Evolutionary conservation across 2,797 vertebrate species (phyloP).

Genomic region (Clarias platycephalus): DNA sequence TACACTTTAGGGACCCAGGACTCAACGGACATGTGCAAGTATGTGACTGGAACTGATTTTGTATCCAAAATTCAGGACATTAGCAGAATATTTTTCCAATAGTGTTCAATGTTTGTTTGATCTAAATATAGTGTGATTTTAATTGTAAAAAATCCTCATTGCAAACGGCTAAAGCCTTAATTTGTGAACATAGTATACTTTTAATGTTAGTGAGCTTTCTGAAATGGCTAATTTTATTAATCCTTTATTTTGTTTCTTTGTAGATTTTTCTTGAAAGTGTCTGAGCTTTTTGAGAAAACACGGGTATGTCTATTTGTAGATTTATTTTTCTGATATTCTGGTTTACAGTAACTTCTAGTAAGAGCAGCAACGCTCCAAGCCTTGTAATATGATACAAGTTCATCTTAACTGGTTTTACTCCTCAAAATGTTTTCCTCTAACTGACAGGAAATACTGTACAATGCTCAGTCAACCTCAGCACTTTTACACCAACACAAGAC

Average conservation of each 20-base stretch:
- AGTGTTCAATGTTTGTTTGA: not conserved
- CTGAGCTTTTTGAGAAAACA: conserved; percentile 96
- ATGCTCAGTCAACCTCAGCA: conserved; percentile 26
- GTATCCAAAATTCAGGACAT: no score
- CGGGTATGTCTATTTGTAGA: conserved; percentile 78
- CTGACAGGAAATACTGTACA: not conserved
- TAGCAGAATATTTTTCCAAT: not conserved
- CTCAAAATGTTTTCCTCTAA: conserved; percentile 4
- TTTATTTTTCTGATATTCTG: not conserved
- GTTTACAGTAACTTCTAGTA: not conserved
- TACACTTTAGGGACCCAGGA: conserved; percentile 95
- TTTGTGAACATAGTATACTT: not conserved
- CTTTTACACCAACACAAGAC: conserved; percentile 13
- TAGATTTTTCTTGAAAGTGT: conserved; percentile 98
- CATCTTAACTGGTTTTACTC: not conserved
- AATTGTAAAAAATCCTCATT: not conserved
- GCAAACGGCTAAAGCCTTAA: not conserved
- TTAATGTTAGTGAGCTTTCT: not conserved
- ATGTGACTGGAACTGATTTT: conserved; percentile 44
- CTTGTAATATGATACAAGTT: not conserved
- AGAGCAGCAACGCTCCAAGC: not conserved
- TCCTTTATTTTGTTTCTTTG: conserved; percentile 9
- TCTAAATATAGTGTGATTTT: not conserved
- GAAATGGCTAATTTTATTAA: not conserved
- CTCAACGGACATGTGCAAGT: conserved; percentile 96